phyloP scores from a whole-genome alignment of 2,888 invertebrate species.

The Orchestes rusci region DNA sequence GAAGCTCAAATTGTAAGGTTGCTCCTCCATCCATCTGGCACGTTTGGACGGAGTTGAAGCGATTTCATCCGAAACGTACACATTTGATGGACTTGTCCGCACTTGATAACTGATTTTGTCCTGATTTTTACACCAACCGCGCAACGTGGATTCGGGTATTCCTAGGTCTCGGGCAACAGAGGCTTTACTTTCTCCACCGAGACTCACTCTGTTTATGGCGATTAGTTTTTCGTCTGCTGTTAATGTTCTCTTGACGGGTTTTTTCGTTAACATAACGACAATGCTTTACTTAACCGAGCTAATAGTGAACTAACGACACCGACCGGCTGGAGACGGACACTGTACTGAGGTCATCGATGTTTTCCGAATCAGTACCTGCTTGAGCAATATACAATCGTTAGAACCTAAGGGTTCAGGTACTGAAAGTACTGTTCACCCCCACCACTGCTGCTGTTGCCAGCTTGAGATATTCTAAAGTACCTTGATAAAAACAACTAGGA shows the following conservation, averaged over 20 bases:
- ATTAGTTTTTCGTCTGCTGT: conserved; percentile 73
- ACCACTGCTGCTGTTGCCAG: too few relatives aligned
- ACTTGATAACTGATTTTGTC: conserved; percentile 60
- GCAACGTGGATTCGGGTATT: conserved; percentile 76
- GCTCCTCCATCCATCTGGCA: conserved; percentile 34
- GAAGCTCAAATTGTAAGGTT: conserved; percentile 38
- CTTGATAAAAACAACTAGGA: too few relatives aligned
- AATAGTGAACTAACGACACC: too few relatives aligned
- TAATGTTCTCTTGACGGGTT: conserved; percentile 68
- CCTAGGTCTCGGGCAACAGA: conserved; percentile 80
- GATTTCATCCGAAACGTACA: conserved; percentile 48
- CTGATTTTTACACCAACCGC: conserved; percentile 85
- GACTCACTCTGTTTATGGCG: conserved; percentile 74
- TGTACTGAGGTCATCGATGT: too few relatives aligned
- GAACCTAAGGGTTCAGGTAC: too few relatives aligned
- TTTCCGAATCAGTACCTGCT: too few relatives aligned
- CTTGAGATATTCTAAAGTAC: too few relatives aligned
- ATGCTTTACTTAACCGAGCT: too few relatives aligned
- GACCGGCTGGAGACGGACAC: too few relatives aligned
- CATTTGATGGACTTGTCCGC: conserved; percentile 9
- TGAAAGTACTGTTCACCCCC: too few relatives aligned
- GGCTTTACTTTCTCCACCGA: conserved; percentile 80
- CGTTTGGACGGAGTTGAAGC: conserved; percentile 31
- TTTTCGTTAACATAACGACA: conserved; percentile 55
- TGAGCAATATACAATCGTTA: too few relatives aligned